phyloP scores from a whole-genome alignment of 2,888 invertebrate species.

The Scaptomyza tumidula region DNA sequence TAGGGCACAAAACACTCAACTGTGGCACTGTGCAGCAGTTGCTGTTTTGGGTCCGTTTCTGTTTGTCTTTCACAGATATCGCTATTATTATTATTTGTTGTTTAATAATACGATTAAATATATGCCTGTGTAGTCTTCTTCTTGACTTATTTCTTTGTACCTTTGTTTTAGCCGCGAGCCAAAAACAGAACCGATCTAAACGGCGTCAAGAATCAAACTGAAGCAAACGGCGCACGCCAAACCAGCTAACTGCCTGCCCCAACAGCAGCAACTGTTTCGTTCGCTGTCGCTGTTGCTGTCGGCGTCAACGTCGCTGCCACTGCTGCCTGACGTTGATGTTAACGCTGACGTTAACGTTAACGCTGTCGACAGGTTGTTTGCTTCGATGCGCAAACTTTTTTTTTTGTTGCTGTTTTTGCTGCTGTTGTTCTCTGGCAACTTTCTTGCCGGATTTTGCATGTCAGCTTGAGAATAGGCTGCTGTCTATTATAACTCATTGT shows the following conservation, averaged over 20 bases:
- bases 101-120: slow-evolving; percentile 13
- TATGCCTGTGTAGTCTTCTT: not conserved
- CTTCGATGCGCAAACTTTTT: slow-evolving; percentile 71
- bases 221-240: slow-evolving; percentile 67
- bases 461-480: slow-evolving; percentile 44
- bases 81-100: not conserved
- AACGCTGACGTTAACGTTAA: slow-evolving; percentile 36
- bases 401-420: slow-evolving; percentile 43
- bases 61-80: not conserved
- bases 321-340: slow-evolving; percentile 12
- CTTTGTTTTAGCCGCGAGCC: slow-evolving; percentile 46
- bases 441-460: slow-evolving; percentile 77
- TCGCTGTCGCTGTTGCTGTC: slow-evolving; percentile 23
- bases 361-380: slow-evolving; percentile 65
- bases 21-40: slow-evolving; percentile 46
- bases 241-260: slow-evolving; percentile 27
- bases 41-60: slow-evolving; percentile 52
- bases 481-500: slow-evolving; percentile 33
- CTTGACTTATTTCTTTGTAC: slow-evolving; percentile 11
- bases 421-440: slow-evolving; percentile 52
- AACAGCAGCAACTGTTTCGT: slow-evolving; percentile 11
- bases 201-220: slow-evolving; percentile 85
- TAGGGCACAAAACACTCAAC: slow-evolving; percentile 65
- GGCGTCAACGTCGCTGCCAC: slow-evolving; percentile 7
- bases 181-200: slow-evolving; percentile 84